phyloP scores from a whole-genome alignment of 2,797 vertebrate species.

The Cyprinella venusta region DNA sequence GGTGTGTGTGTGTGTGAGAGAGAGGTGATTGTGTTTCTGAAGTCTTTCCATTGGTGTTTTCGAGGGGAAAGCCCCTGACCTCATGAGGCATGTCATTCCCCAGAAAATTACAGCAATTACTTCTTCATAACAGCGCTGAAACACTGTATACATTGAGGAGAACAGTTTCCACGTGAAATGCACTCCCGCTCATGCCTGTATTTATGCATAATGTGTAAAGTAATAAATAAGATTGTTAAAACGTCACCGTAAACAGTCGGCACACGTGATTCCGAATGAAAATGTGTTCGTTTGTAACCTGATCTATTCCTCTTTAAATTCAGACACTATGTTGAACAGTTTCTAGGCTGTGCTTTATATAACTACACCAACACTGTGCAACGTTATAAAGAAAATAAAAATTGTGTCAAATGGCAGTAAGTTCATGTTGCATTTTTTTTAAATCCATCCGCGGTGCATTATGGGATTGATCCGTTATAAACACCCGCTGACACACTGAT shows the following conservation, averaged over 20 bases:
- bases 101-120: slow-evolving; percentile 70
- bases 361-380: background rate
- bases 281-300: background rate
- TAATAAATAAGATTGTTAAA: slow-evolving; percentile 8
- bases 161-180: slow-evolving; percentile 74
- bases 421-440: background rate
- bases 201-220: slow-evolving; percentile 17
- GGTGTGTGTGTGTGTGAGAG: too few relatives aligned
- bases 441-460: background rate
- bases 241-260: background rate
- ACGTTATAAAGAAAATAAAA: too few relatives aligned
- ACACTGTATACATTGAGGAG: slow-evolving; percentile 70
- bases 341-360: too few relatives aligned
- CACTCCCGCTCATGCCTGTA: slow-evolving; percentile 61
- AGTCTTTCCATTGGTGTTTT: slow-evolving; percentile 45
- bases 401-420: background rate
- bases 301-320: background rate
- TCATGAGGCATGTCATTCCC: slow-evolving; percentile 65
- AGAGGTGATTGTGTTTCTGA: background rate
- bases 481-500: too few relatives aligned
- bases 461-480: background rate
- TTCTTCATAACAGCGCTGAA: slow-evolving; percentile 73
- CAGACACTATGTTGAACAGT: background rate
- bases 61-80: slow-evolving; percentile 66
- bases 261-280: background rate